Percentiles rank a stretch among this genome's conserved stretches.
Conservation (phyloP, 2,888 invertebrate species). For the Machimus atricapillus region DNA sequence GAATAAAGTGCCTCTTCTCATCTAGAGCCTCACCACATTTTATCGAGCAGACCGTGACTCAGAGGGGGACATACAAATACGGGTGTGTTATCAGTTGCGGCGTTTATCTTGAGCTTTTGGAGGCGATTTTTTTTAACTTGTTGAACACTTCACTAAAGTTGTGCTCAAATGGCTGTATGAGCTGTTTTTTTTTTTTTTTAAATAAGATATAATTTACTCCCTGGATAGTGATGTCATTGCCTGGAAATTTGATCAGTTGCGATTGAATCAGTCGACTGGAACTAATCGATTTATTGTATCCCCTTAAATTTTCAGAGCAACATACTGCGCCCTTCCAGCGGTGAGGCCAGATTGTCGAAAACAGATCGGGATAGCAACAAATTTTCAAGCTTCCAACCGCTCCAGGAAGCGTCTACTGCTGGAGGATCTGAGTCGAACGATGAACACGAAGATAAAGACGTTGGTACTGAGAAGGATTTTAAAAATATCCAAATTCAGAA, state of each 20-base stretch:
- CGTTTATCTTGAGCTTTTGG: neutral
- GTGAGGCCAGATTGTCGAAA: constrained; percentile 36
- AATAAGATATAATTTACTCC: neutral
- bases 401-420: neutral
- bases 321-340: constrained; percentile 39
- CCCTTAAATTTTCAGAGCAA: constrained; percentile 30
- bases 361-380: constrained; percentile 48
- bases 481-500: constrained; percentile 55
- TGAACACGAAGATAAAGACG: constrained; percentile 59
- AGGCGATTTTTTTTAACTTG: neutral
- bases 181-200: neutral
- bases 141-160: neutral
- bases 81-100: neutral
- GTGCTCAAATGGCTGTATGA: neutral
- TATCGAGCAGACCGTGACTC: neutral
- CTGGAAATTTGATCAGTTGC: neutral
- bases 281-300: neutral
- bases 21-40: neutral
- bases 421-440: constrained; percentile 49
- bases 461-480: constrained; percentile 58
- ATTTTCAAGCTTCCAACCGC: constrained; percentile 45
- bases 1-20: neutral
- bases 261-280: neutral
- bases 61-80: neutral
- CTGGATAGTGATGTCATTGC: neutral